A percentile compares a stretch with the other conserved stretches of the same genome.
phyloP scores from a whole-genome alignment of 2,797 vertebrate species.

The Euthynnus affinis region DNA sequence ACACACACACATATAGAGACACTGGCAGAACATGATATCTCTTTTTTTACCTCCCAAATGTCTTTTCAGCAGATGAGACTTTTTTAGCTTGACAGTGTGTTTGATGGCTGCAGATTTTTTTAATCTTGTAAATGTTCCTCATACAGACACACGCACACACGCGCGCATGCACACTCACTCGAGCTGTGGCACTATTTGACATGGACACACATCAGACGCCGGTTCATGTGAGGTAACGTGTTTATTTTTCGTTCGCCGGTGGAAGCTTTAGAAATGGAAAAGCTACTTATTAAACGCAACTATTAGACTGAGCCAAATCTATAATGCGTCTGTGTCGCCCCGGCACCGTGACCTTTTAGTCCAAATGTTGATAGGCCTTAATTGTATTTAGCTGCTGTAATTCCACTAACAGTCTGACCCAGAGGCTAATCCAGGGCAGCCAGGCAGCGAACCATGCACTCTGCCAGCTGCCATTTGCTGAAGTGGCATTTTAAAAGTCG shows the following conservation, averaged over 20 bases:
- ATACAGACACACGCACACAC: not conserved
- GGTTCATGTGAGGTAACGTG: conserved; percentile 32
- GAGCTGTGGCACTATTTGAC: not conserved
- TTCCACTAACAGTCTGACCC: conserved; percentile 78
- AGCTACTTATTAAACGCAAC: conserved; percentile 68
- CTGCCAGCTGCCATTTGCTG: conserved; percentile 74
- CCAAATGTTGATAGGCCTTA: conserved; percentile 79
- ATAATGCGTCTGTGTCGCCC: conserved; percentile 60
- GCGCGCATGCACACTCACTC: not conserved
- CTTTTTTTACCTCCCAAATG: not conserved
- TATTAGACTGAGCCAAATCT: conserved; percentile 59
- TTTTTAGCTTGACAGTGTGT: not conserved
- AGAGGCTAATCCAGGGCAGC: conserved; percentile 75
- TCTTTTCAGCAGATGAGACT: not conserved
- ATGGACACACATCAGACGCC: not conserved
- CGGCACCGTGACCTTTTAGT: conserved; percentile 72
- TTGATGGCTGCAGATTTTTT: not conserved
- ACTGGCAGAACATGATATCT: not conserved
- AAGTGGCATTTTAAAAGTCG: conserved; percentile 74
- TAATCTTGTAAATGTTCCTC: conserved; percentile 5
- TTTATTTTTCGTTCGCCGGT: conserved; percentile 39
- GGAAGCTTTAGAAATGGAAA: conserved; percentile 58
- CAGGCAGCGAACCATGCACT: conserved; percentile 65
- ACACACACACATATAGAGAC: not conserved
- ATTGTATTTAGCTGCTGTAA: conserved; percentile 82